Percentiles rank a stretch among this genome's conserved stretches.
Evolutionary conservation across 2,888 invertebrate species (phyloP).

Genomic region (Ptychoptera contaminata): DNA sequence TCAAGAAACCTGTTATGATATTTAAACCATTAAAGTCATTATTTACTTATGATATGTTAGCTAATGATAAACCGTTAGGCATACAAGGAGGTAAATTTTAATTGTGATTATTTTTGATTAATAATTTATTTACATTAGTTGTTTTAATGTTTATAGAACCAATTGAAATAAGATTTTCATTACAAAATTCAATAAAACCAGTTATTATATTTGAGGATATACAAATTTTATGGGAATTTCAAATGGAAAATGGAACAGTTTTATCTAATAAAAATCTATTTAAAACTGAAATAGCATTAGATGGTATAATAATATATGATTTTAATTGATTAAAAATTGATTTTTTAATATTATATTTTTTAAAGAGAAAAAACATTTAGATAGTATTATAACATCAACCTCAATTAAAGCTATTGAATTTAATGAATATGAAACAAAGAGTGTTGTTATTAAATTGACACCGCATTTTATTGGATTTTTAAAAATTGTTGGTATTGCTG

Average conservation of each 20-base stretch:
- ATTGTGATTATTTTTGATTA: constrained; percentile 3
- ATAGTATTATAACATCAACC: constrained; percentile 19
- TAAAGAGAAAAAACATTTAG: constrained; percentile 14
- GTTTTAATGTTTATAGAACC: constrained; percentile 43
- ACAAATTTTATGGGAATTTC: constrained; percentile 27
- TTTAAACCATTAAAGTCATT: constrained; percentile 66
- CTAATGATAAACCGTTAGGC: constrained; percentile 47
- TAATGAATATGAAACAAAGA: constrained; percentile 34
- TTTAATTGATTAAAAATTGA: no score
- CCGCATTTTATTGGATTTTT: constrained; percentile 60
- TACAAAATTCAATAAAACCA: constrained; percentile 41
- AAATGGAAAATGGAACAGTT: constrained; percentile 27
- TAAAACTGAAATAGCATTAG: constrained; percentile 11
- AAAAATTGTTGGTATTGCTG: constrained; percentile 53
- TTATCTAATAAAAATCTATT: constrained; percentile 29
- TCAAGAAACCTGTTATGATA: constrained; percentile 51
- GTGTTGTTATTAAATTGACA: constrained; percentile 51
- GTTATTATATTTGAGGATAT: constrained; percentile 29
- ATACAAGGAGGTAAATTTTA: constrained; percentile 49
- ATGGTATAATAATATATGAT: not conserved
- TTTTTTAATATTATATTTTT: not conserved
- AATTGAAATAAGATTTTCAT: constrained; percentile 47
- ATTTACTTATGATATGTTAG: constrained; percentile 50
- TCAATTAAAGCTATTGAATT: constrained; percentile 20
- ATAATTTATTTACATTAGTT: no score